phyloP scores from a whole-genome alignment of 2,888 invertebrate genomes.

The Hanleya hanleyi region DNA sequence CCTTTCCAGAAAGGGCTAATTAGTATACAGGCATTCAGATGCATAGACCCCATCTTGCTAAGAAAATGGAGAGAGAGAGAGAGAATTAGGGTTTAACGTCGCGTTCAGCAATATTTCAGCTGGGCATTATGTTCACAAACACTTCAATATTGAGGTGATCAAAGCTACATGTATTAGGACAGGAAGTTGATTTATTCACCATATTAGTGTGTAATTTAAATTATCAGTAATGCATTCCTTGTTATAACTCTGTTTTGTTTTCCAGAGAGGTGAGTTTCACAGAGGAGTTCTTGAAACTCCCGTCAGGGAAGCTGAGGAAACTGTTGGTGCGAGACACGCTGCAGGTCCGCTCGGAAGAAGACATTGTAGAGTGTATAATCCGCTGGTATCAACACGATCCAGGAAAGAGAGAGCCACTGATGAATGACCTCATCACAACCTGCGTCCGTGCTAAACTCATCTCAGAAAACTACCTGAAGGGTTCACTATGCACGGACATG shows the following conservation, averaged over 20 bases:
- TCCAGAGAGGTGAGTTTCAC: conserved; percentile 81
- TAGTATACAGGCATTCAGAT: too few species aligned
- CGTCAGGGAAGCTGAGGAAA: conserved; percentile 83
- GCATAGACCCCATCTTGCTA: too few species aligned
- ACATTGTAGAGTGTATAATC: conserved; percentile 86
- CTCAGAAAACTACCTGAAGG: background rate
- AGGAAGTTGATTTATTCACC: too few species aligned
- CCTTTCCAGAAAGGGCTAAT: too few species aligned
- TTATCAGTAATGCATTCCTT: too few species aligned
- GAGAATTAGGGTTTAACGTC: too few species aligned
- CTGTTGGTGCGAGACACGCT: conserved; percentile 89
- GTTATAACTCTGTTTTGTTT: conserved; percentile 7
- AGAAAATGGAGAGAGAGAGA: too few species aligned
- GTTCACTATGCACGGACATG: background rate
- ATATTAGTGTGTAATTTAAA: too few species aligned
- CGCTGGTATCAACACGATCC: conserved; percentile 88
- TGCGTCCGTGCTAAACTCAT: conserved; percentile 33
- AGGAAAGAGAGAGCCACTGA: conserved; percentile 79
- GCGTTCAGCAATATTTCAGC: too few species aligned
- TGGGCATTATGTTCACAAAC: too few species aligned
- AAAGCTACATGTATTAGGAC: too few species aligned
- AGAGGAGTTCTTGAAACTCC: conserved; percentile 85
- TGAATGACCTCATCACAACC: conserved; percentile 79
- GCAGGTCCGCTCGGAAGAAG: conserved; percentile 89
- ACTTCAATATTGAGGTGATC: too few species aligned